Evolutionary conservation across 2,797 vertebrate species (phyloP), one percentile per base, ranked within the genome.

Genomic region (Gymnothorax reevesii): DNA sequence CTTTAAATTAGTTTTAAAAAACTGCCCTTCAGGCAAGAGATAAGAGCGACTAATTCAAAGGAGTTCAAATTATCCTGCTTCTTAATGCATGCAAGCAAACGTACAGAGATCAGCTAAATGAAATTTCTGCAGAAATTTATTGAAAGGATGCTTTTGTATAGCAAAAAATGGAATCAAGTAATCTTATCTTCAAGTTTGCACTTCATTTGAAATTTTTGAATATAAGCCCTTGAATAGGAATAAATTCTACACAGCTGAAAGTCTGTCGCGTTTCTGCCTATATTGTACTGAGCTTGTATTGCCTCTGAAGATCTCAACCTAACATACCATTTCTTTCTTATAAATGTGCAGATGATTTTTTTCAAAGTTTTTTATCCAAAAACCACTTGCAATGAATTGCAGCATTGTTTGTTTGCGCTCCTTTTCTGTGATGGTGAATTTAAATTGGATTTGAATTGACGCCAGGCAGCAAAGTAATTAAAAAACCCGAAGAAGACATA

Each of bases 1-100:
- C 69, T 25, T 10, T 42, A 80, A 88, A 88, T 86, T 73, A 88
- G 84, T 83, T 86, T 88, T 64, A 83, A 86, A 42, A 83, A 0
- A 49, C 60, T 66, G 88, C 87, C 90, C 90, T 54, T 57, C 85
- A 88, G 86, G 90, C 87, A 86, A 49, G 66, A 89, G 90, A 93
- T 92, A 91, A 91, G 88, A 88, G 82, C 88, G 90, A 93, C 94
- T 94, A 92, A 94, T 93, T 93, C 94, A 93, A 93, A 90, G 91
- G 93, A 94, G 84, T 88, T 93, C 86, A 92, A 95, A 94, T 95
- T 94, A 93, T 77, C 42, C 89, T 87, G 86, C 6, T 1, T 87
- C 77, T 86, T 89, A 87, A 89, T 17, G 89, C 80, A 60, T 87
- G 87, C 84, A 91, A 93, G 92, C 91, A 86, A 92, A 88, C 69